Evolutionary conservation across 2,113 vertebrate species (phyloP).

Genomic region (Paedocypris sp.): DNA sequence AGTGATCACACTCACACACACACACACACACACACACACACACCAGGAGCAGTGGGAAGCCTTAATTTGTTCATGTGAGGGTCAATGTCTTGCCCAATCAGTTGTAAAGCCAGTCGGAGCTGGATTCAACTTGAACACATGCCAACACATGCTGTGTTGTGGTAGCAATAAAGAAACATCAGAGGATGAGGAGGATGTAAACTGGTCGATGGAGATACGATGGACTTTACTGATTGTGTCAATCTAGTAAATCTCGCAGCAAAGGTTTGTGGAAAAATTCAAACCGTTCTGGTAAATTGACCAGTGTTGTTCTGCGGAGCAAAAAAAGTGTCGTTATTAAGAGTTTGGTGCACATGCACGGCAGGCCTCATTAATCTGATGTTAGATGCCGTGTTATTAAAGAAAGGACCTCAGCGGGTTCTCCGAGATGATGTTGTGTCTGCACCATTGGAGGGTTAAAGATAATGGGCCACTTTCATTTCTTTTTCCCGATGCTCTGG

Average conservation of each 20-base stretch:
- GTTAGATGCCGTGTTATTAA: slow-evolving; percentile 39
- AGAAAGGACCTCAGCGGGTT: slow-evolving; percentile 26
- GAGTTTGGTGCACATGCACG: slow-evolving; percentile 33
- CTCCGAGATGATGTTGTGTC: slow-evolving; percentile 33
- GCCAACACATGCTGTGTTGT: too few relatives aligned
- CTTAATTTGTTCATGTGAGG: too few relatives aligned
- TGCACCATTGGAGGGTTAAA: slow-evolving; percentile 57
- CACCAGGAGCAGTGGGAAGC: too few relatives aligned
- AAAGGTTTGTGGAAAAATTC: slow-evolving; percentile 36
- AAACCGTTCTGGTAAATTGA: slow-evolving; percentile 39
- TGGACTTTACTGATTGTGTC: slow-evolving; percentile 7
- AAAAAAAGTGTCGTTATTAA: slow-evolving; percentile 29
- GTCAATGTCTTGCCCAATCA: too few relatives aligned
- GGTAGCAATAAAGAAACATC: too few relatives aligned
- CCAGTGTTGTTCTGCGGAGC: slow-evolving; percentile 25
- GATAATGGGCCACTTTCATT: slow-evolving; percentile 36
- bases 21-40: neutral
- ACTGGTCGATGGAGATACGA: slow-evolving; percentile 22
- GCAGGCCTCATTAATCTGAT: slow-evolving; percentile 38
- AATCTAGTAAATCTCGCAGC: too few relatives aligned
- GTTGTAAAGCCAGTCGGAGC: too few relatives aligned
- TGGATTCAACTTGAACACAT: too few relatives aligned
- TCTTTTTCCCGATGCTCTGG: slow-evolving; percentile 22
- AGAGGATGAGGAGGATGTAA: too few relatives aligned
- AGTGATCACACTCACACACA: neutral